Evolutionary conservation across 2,888 invertebrate genomes (phyloP).

Genomic region (Pterobdella sp.): DNA sequence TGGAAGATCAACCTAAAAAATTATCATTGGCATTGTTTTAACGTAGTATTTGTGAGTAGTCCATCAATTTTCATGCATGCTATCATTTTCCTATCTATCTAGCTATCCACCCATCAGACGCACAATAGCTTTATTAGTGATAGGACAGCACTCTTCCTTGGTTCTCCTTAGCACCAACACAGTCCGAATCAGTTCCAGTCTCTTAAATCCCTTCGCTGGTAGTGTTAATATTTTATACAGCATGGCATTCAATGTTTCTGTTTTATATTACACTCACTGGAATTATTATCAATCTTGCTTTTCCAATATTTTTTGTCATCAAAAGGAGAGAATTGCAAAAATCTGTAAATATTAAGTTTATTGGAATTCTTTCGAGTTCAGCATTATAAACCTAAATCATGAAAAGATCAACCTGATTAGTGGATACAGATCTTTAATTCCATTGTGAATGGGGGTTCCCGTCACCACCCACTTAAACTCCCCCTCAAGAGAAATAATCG

Average conservation of each 20-base stretch:
- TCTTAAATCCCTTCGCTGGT: constrained; percentile 56
- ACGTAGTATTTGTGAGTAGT: too few relatives aligned
- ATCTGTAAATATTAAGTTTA: constrained; percentile 55
- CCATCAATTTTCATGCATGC: too few relatives aligned
- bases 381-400: neutral
- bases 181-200: constrained; percentile 76
- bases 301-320: constrained; percentile 84
- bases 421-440: constrained; percentile 63
- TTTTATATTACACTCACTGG: constrained; percentile 47
- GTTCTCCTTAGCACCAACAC: constrained; percentile 78
- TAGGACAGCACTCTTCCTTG: constrained; percentile 66
- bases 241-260: neutral
- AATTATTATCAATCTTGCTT: constrained; percentile 79
- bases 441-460: constrained; percentile 91
- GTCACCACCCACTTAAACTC: constrained; percentile 67
- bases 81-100: too few relatives aligned
- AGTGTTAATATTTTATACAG: neutral
- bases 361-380: neutral
- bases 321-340: constrained; percentile 76
- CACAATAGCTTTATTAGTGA: constrained; percentile 52
- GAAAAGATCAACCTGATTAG: constrained; percentile 46
- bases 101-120: too few relatives aligned
- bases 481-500: constrained; percentile 53
- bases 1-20: too few relatives aligned
- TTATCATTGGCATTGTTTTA: too few relatives aligned